phyloP scores from a whole-genome alignment of 2,888 invertebrate genomes.

The Dolichomitus sp. region DNA sequence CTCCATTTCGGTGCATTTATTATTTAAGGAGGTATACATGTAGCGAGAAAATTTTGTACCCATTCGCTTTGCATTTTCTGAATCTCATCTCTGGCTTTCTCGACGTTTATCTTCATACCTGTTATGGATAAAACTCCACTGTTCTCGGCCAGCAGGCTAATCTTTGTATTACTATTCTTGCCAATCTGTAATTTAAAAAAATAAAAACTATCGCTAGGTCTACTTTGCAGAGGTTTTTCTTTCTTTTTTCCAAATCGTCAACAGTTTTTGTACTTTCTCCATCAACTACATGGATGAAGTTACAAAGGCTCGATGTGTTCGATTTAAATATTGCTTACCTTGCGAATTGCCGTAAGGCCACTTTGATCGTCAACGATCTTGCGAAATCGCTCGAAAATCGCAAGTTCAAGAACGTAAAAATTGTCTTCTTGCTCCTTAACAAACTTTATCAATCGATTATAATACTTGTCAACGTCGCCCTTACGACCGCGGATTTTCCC shows the following conservation, averaged over 20 bases:
- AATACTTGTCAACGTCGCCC: conserved; percentile 98
- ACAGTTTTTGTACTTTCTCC: too few species aligned
- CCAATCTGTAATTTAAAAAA: conserved; percentile 90
- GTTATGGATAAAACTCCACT: conserved; percentile 97
- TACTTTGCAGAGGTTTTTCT: too few species aligned
- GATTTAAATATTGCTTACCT: conserved; percentile 87
- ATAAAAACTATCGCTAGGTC: too few species aligned
- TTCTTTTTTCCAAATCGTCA: too few species aligned
- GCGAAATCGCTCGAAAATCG: conserved; percentile 99
- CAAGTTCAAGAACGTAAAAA: conserved; percentile 94
- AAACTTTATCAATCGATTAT: conserved; percentile 93
- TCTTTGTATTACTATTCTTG: conserved; percentile 98
- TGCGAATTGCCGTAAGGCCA: conserved; percentile 93
- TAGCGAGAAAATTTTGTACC: conserved; percentile 81
- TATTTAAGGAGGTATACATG: too few species aligned
- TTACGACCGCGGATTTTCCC: conserved; percentile 98
- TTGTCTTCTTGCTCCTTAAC: conserved; percentile 96
- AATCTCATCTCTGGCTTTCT: conserved; percentile 96
- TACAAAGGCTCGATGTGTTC: too few species aligned
- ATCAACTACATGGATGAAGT: too few species aligned
- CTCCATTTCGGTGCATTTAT: neutral
- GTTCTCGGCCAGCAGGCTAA: conserved; percentile 97
- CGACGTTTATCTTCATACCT: conserved; percentile 95
- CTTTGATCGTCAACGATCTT: conserved; percentile 99
- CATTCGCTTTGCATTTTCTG: conserved; percentile 98